Percentiles rank a stretch among this genome's conserved stretches.
Evolutionary conservation across 2,888 invertebrate genomes (phyloP).

Genomic region (Carabus problematicus): DNA sequence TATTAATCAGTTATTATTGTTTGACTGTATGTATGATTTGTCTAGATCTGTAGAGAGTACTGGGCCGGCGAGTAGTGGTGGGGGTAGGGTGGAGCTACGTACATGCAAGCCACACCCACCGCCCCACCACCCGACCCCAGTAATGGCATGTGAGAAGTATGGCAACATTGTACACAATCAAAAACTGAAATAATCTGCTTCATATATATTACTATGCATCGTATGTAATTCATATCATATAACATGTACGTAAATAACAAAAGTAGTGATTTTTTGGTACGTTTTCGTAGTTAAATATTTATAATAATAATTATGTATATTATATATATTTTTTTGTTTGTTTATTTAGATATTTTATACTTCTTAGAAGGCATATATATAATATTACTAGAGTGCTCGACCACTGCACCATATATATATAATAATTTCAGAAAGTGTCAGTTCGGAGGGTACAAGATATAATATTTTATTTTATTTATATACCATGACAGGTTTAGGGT

Average conservation of each 20-base stretch:
- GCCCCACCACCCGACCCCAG: conserved; percentile 1
- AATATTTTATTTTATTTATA: no score
- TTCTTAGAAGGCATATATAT: conserved; percentile 42
- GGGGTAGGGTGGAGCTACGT: not conserved
- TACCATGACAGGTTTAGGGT: conserved; percentile 38
- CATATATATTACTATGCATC: not conserved
- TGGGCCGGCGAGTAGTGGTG: conserved; percentile 47
- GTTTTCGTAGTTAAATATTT: conserved; percentile 31
- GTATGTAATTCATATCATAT: conserved; percentile 12
- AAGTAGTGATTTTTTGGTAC: conserved; percentile 39
- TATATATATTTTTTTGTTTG: conserved; percentile 24
- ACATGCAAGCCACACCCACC: not conserved
- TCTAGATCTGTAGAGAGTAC: conserved; percentile 41
- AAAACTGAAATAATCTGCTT: conserved; percentile 10
- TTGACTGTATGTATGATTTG: conserved; percentile 31
- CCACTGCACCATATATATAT: conserved; percentile 3
- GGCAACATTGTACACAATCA: conserved; percentile 34
- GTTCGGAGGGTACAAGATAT: conserved; percentile 39
- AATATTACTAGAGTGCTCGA: conserved; percentile 38
- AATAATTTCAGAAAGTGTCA: conserved; percentile 40
- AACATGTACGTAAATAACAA: conserved; percentile 28
- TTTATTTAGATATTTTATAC: conserved; percentile 17
- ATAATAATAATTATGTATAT: conserved; percentile 40
- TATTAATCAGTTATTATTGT: conserved; percentile 15
- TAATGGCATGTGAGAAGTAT: conserved; percentile 29